phyloP scores from a whole-genome alignment of 1,140 invertebrate genomes.

The Diorhabda elongata region DNA sequence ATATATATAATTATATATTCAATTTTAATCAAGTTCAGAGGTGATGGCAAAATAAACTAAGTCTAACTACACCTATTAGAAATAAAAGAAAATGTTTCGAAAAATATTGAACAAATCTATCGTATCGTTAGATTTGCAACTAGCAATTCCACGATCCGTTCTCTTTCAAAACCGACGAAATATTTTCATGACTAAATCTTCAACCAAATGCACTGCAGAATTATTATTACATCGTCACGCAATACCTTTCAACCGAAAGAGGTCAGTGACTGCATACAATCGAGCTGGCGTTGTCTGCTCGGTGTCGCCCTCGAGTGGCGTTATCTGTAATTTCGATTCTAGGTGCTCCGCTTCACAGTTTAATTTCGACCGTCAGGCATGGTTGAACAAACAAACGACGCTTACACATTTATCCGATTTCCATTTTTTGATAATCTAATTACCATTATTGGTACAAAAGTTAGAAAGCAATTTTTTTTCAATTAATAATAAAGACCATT shows the following conservation, averaged over 20 bases:
- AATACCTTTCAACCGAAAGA: slow-evolving; percentile 14
- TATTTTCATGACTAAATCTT: slow-evolving; percentile 3
- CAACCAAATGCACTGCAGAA: slow-evolving; percentile 1
- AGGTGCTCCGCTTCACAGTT: neutral
- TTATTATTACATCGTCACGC: slow-evolving; percentile 6
- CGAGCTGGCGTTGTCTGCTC: slow-evolving; percentile 5
- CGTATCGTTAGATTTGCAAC: neutral
- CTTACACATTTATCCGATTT: neutral
- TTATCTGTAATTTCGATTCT: neutral
- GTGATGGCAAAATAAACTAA: too few relatives aligned
- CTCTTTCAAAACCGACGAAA: neutral
- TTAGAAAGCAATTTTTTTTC: too few relatives aligned
- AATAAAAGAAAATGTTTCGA: too few relatives aligned
- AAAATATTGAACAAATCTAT: neutral
- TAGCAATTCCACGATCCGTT: neutral
- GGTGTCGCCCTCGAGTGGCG: slow-evolving; percentile 12
- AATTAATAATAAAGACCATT: too few relatives aligned
- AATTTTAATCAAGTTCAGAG: too few relatives aligned
- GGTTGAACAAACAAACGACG: neutral
- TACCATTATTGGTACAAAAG: too few relatives aligned
- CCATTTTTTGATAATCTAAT: neutral
- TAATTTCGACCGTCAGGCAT: neutral
- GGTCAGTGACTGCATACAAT: slow-evolving; percentile 19
- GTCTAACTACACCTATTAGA: too few relatives aligned
- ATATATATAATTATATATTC: too few relatives aligned